Conservation (phyloP, 2,888 invertebrate genomes). For the Lymantria dispar region DNA sequence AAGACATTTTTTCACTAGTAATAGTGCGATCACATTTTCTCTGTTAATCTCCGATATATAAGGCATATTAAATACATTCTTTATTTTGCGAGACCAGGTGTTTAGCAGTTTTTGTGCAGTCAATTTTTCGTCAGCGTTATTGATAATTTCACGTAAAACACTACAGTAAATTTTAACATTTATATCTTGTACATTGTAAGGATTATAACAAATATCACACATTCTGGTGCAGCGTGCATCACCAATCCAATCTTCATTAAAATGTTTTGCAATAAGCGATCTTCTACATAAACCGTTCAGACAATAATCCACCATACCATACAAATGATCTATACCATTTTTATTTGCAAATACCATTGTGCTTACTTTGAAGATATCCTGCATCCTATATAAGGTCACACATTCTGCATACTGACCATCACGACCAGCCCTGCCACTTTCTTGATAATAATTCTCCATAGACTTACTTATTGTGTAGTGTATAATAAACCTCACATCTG, state of each 20-base stretch:
- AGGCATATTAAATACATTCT: slow-evolving; percentile 82
- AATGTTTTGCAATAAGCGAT: slow-evolving; percentile 90
- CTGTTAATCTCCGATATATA: slow-evolving; percentile 81
- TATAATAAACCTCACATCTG: slow-evolving; percentile 95
- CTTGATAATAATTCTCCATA: slow-evolving; percentile 96
- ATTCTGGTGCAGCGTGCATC: slow-evolving; percentile 87
- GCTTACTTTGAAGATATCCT: slow-evolving; percentile 89
- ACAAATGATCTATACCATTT: slow-evolving; percentile 90
- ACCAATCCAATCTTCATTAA: slow-evolving; percentile 92
- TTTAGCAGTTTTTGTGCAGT: slow-evolving; percentile 90
- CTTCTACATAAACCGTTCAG: slow-evolving; percentile 88
- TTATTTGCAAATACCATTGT: slow-evolving; percentile 92
- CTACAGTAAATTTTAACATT: slow-evolving; percentile 78
- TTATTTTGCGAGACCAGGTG: slow-evolving; percentile 88
- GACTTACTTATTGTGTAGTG: slow-evolving; percentile 92
- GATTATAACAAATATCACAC: slow-evolving; percentile 90
- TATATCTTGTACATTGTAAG: slow-evolving; percentile 49
- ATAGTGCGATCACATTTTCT: slow-evolving; percentile 87
- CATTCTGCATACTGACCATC: slow-evolving; percentile 91
- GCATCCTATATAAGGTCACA: slow-evolving; percentile 88
- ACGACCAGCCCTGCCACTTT: slow-evolving; percentile 93
- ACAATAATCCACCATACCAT: slow-evolving; percentile 91
- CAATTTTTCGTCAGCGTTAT: slow-evolving; percentile 84
- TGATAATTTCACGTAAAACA: slow-evolving; percentile 84
- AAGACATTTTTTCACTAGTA: slow-evolving; percentile 87